phyloP scores from a whole-genome alignment of 2,888 invertebrate species.

The Orthosia gothica region DNA sequence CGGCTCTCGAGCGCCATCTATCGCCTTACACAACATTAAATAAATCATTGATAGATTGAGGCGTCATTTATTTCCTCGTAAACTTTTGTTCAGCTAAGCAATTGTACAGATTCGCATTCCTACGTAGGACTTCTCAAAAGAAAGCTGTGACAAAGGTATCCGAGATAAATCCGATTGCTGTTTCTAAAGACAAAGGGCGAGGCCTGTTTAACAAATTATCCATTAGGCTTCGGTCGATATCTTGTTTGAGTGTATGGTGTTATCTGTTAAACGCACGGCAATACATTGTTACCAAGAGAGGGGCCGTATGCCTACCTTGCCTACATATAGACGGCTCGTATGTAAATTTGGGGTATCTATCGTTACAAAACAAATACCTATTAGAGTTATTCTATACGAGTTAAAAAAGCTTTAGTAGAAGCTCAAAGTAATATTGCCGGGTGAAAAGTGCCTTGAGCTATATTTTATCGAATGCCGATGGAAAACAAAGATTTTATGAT shows the following conservation, averaged over 20 bases:
- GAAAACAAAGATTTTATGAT: background rate
- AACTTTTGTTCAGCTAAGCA: constrained; percentile 11
- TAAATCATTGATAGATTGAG: no score
- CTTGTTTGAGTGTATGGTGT: constrained; percentile 18
- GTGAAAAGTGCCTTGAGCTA: constrained; percentile 20
- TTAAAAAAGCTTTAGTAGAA: background rate
- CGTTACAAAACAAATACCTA: background rate
- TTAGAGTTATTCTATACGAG: background rate
- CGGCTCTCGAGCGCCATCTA: no score
- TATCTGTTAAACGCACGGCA: constrained; percentile 21
- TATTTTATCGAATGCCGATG: constrained; percentile 3
- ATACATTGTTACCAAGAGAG: no score
- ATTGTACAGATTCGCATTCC: background rate
- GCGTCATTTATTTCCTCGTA: background rate
- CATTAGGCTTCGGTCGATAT: constrained; percentile 34
- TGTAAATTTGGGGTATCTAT: background rate
- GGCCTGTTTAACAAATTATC: constrained; percentile 30
- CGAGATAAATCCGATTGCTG: constrained; percentile 29
- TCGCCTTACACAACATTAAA: no score
- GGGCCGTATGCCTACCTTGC: no score
- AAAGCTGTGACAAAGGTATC: constrained; percentile 21
- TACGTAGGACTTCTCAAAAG: constrained; percentile 7
- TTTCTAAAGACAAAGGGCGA: constrained; percentile 35
- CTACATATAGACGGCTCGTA: background rate
- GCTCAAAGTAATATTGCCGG: background rate